Base-by-base conservation (phyloP, 30 jellyfish, hydroid and myxozoan species). In the Aurelia coerulea region DNA sequence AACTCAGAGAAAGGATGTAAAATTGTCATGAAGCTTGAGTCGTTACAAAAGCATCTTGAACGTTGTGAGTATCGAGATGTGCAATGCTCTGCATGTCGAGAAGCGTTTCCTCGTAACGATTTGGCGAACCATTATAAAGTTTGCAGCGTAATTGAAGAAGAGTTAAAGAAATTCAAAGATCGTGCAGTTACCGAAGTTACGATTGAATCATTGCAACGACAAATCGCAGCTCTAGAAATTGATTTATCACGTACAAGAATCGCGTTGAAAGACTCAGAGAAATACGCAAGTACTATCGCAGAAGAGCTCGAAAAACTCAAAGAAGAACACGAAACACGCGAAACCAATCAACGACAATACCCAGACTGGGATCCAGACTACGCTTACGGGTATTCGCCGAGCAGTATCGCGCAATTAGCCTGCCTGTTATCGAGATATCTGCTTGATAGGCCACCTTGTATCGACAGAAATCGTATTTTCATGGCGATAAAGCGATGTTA, bases 401-500 rank as follows among this genome's bases (percentile, higher is more conserved):
- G 98, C 76, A 93, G 98, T 69, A 88, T 93, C 63, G 92, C 98
- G 35, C 96, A 93, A 63, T 58, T 93, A 41, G 88, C 98, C 80
- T 82, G 94, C 68, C 31, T 93, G 73, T 83, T 93, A 23, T 78
- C 98, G 58, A 80, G 78, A 51, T 79, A 93, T 58, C 88, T 93
- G 4, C 98, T 93, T 59, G 95, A 84, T 29, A 76, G 87, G 50
- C 98, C 98, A 35, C 63, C 90, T 5, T 79, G 97, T 68, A 67
- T 93, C 69, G 98, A 93, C 80, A 85, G 98, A 54, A 93, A 93
- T 80, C 92, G 98, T 4, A 83, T 93, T 16, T 93, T 93, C 46
- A 93, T 88, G 96, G 98, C 98, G 52, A 93, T 93, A 60, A 93
- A 93, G 75, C 98, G 98, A 63, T 93, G 97, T 66, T 93, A 76